Base-by-base conservation (phyloP, 2,113 vertebrate species). In the Panthera uncia region DNA sequence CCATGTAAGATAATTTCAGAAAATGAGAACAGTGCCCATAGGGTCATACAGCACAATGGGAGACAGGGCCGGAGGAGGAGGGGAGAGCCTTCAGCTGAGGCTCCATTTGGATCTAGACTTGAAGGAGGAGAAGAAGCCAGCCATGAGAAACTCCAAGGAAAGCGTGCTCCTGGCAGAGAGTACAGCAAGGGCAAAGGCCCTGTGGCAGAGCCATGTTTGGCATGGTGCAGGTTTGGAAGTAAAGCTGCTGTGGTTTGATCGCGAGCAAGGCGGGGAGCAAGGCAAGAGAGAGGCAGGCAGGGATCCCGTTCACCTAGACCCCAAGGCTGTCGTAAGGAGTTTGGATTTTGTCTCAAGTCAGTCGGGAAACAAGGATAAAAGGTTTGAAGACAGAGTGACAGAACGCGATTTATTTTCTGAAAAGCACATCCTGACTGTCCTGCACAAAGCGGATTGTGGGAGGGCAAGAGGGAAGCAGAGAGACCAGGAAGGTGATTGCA, bases 21-120 rank as follows among this genome's bases (percentile, higher is more conserved):
- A 63, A 38, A 15, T 19, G 19, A 7, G 1, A 5, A 1, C 6
- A 19, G n/a, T 29, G 48, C 33, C 19, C 13, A 4, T 7, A 1
- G 1, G 19, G 50, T 16, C 10, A 16, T 31, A 0, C 80, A 50
- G 29, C 0, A 1, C 3, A 0, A 4, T 1, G 9, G 36, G 45
- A 73, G 83, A 52, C 7, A 11, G 83, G 11, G 16, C 27, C 11
- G 0, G 45, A 29, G 50, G 8, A 23, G 52, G 1, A 38, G 23
- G n/a, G 38, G 29, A 10, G 5, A 16, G 36, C 3, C 81, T 79
- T 52, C n/a, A 2, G 0, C 23, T 7, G 52, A 66, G 68, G 23
- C 41, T 19, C 57, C 33, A 5, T 14, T 21, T 27, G n/a, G 29
- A 48, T 38, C 50, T 61, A 71, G n/a, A 41, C n/a, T 36, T 79